A percentile compares a stretch with the other conserved stretches of the same genome.
Evolutionary conservation across 2,888 invertebrate genomes (phyloP).

Genomic region (Tridacna gigas): DNA sequence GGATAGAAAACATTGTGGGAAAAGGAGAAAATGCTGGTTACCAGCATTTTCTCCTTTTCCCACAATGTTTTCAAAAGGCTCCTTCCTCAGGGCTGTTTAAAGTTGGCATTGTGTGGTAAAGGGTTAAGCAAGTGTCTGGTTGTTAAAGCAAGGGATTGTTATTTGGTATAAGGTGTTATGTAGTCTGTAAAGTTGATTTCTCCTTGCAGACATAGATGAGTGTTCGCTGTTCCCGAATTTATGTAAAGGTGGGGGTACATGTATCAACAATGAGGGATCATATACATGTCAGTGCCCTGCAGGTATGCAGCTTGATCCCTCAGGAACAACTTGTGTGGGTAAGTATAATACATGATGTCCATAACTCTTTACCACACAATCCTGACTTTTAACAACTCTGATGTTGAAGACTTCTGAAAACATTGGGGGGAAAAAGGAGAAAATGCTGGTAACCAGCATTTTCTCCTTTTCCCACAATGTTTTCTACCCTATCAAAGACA

Average conservation of each 20-base stretch:
- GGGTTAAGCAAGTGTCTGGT: too few species aligned
- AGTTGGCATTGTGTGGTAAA: too few species aligned
- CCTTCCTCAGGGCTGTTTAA: too few species aligned
- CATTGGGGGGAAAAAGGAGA: neutral
- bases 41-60: neutral
- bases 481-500: too few species aligned
- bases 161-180: too few species aligned
- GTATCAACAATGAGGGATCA: constrained; percentile 92
- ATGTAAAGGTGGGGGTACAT: constrained; percentile 91
- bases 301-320: constrained; percentile 92
- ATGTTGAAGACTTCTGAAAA: neutral
- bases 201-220: constrained; percentile 90
- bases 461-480: neutral
- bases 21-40: neutral
- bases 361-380: neutral
- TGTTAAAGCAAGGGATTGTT: too few species aligned
- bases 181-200: neutral
- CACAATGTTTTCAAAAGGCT: neutral
- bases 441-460: neutral
- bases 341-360: constrained; percentile 33
- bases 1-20: neutral
- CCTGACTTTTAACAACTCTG: too few species aligned
- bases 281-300: constrained; percentile 93
- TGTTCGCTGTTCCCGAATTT: constrained; percentile 90
- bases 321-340: constrained; percentile 91